Evolutionary conservation across 2,113 vertebrate species (phyloP).

Genomic region (Isichthys henryi): DNA sequence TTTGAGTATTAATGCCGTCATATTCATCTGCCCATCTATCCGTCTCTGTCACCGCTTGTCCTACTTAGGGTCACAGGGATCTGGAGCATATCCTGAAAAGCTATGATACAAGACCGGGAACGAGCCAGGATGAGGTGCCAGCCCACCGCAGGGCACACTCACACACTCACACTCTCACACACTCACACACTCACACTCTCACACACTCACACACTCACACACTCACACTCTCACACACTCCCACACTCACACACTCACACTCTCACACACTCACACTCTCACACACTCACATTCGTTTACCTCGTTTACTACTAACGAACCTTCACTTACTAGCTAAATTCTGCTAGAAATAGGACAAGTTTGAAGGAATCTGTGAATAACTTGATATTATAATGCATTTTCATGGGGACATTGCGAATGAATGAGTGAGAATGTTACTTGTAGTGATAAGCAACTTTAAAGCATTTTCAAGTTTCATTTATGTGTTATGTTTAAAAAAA

Average conservation of each 20-base stretch:
- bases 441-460: background rate
- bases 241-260: no score
- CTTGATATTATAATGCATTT: background rate
- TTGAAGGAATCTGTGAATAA: background rate
- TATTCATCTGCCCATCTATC: background rate
- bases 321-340: background rate
- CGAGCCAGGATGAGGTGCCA: background rate
- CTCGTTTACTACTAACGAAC: background rate
- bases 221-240: no score
- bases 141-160: background rate
- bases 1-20: background rate
- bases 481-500: background rate
- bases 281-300: background rate
- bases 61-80: background rate
- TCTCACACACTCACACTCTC: no score
- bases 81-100: background rate
- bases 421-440: background rate
- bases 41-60: background rate
- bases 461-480: background rate
- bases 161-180: no score
- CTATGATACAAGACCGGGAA: background rate
- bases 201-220: no score
- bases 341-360: background rate
- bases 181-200: no score
- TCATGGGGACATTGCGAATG: background rate